Evolutionary conservation across 2,888 invertebrate species (phyloP).

Genomic region (Mythimna impura): DNA sequence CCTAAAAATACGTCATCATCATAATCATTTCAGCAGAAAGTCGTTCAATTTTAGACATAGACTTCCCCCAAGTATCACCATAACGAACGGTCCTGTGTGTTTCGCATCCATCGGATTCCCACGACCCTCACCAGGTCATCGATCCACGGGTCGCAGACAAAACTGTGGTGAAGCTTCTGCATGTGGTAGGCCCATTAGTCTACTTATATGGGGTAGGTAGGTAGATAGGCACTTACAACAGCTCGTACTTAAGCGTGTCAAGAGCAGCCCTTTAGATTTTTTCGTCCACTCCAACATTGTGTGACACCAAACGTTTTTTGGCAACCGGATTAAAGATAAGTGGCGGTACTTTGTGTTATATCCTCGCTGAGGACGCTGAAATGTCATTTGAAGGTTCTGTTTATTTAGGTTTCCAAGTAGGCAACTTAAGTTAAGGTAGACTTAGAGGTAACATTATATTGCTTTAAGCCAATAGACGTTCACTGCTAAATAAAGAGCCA

Average conservation of each 20-base stretch:
- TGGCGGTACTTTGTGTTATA: slow-evolving; percentile 33
- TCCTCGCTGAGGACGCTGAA: slow-evolving; percentile 9
- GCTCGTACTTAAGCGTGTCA: slow-evolving; percentile 39
- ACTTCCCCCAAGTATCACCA: too few species aligned
- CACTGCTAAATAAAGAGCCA: background rate
- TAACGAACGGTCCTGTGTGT: too few species aligned
- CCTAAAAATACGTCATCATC: too few species aligned
- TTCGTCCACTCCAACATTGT: slow-evolving; percentile 52
- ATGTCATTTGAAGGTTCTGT: slow-evolving; percentile 13
- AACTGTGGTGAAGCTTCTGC: too few species aligned
- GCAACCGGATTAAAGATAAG: slow-evolving; percentile 30
- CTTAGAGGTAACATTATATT: background rate
- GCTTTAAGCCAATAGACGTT: background rate
- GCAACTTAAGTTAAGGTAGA: background rate
- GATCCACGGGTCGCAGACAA: too few species aligned
- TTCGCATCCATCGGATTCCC: too few species aligned
- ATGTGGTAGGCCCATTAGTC: background rate
- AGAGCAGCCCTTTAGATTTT: slow-evolving; percentile 57
- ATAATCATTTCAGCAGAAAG: background rate
- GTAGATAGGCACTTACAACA: background rate
- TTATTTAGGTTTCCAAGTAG: slow-evolving; percentile 7
- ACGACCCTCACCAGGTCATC: too few species aligned
- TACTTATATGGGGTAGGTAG: slow-evolving; percentile 12
- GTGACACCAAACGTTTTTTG: slow-evolving; percentile 46
- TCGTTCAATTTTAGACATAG: too few species aligned